phyloP scores from a whole-genome alignment of 2,797 vertebrate species.

The Menidia menidia region DNA sequence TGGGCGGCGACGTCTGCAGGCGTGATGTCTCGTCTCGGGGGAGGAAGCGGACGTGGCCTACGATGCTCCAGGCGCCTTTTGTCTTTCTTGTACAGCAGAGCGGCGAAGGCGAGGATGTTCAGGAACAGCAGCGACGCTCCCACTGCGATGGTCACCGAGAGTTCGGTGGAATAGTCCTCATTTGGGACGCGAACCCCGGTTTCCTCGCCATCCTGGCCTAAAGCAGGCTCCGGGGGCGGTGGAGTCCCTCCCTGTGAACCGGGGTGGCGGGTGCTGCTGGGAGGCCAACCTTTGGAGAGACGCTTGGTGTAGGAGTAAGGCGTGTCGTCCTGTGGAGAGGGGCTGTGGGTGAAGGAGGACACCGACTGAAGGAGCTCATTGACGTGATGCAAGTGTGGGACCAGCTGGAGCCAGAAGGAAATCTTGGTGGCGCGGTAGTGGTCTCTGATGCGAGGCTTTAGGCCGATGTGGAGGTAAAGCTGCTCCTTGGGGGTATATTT shows the following conservation, averaged over 20 bases:
- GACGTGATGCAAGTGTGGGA: conserved; percentile 94
- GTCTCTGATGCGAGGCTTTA: conserved; percentile 93
- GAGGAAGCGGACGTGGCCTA: conserved; percentile 86
- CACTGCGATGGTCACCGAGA: conserved; percentile 96
- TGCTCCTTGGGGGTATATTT: conserved; percentile 98
- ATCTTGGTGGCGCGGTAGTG: conserved; percentile 98
- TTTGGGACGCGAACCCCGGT: conserved; percentile 86
- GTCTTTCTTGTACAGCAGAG: conserved; percentile 96
- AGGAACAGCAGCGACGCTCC: conserved; percentile 94
- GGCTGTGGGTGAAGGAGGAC: conserved; percentile 95
- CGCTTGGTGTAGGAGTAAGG: conserved; percentile 94
- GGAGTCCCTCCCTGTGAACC: conserved; percentile 89
- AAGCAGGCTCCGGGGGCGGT: conserved; percentile 87
- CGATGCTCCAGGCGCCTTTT: conserved; percentile 93
- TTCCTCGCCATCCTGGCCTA: conserved; percentile 84
- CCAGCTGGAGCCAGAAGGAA: conserved; percentile 96
- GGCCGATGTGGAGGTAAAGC: conserved; percentile 95
- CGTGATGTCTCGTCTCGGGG: conserved; percentile 83
- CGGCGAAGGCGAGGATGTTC: conserved; percentile 95
- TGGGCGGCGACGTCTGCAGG: conserved; percentile 89
- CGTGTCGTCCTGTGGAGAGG: conserved; percentile 93
- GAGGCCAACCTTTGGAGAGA: conserved; percentile 89
- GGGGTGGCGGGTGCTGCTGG: conserved; percentile 92
- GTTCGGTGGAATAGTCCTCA: conserved; percentile 93
- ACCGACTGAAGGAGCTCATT: conserved; percentile 96